Conservation (phyloP, 2,113 vertebrate species). For the Peucedramus taeniatus region DNA sequence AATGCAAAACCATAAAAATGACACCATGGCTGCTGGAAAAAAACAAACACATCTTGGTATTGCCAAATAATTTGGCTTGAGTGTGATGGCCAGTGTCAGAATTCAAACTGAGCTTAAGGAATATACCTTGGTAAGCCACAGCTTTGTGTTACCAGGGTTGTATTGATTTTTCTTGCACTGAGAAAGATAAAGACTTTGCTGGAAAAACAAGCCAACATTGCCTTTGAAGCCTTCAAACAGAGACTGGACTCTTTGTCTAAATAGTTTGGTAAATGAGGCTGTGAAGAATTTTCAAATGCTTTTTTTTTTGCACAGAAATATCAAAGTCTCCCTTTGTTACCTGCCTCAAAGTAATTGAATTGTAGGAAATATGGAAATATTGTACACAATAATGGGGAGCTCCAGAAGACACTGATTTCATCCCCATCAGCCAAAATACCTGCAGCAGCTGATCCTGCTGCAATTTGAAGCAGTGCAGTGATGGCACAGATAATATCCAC, state of each 20-base stretch:
- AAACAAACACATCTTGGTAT: rapidly evolving
- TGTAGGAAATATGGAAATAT: not conserved
- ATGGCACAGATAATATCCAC: not conserved
- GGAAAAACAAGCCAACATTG: not conserved
- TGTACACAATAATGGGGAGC: not conserved
- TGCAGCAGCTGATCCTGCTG: not conserved
- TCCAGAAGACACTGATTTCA: not conserved
- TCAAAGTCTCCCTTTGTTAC: not conserved
- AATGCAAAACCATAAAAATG: not conserved
- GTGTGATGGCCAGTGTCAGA: not conserved
- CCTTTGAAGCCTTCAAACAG: not conserved
- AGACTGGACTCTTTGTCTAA: not conserved
- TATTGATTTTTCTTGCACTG: not conserved
- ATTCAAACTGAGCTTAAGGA: not conserved
- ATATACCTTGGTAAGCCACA: not conserved
- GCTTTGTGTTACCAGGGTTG: not conserved
- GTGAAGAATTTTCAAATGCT: not conserved
- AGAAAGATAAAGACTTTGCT: not conserved
- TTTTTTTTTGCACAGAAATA: not conserved
- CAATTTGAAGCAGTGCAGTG: not conserved
- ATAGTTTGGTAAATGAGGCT: not conserved
- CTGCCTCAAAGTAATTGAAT: not conserved
- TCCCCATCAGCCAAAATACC: not conserved
- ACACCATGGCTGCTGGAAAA: not conserved
- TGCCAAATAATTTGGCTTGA: not conserved